Evolutionary conservation across 2,888 invertebrate species (phyloP).

Genomic region (Sinotaia quadrata): DNA sequence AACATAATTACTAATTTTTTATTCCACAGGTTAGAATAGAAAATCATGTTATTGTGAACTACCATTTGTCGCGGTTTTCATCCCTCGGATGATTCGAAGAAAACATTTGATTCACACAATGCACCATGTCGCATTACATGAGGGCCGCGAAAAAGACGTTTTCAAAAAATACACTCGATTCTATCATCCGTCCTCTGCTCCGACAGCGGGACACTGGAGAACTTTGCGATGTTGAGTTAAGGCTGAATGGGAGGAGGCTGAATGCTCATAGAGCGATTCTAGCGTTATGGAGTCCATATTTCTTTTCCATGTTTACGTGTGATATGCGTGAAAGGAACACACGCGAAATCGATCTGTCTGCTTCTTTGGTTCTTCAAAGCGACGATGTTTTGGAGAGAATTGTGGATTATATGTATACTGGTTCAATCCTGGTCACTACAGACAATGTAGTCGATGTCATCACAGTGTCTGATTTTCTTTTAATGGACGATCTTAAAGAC

Average conservation of each 20-base stretch:
- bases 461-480: slow-evolving; percentile 65
- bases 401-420: slow-evolving; percentile 67
- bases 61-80: too few species aligned
- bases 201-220: slow-evolving; percentile 67
- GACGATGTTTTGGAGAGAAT: slow-evolving; percentile 62
- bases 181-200: slow-evolving; percentile 59
- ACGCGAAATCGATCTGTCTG: slow-evolving; percentile 62
- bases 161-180: slow-evolving; percentile 58
- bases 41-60: too few species aligned
- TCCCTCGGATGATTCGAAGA: too few species aligned
- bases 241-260: slow-evolving; percentile 56
- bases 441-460: slow-evolving; percentile 65
- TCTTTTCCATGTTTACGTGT: slow-evolving; percentile 69
- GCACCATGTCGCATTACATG: slow-evolving; percentile 63
- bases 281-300: slow-evolving; percentile 68
- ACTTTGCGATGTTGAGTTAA: slow-evolving; percentile 64
- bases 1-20: too few species aligned
- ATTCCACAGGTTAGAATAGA: too few species aligned
- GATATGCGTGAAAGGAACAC: slow-evolving; percentile 65
- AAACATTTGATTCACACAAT: too few species aligned
- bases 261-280: slow-evolving; percentile 65
- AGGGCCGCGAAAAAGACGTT: slow-evolving; percentile 63
- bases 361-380: slow-evolving; percentile 62
- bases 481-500: slow-evolving; percentile 68
- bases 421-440: slow-evolving; percentile 58